A percentile compares a stretch with the other conserved stretches of the same genome.
These are phyloP conservation scores for Vultur gryphus DNA, from an alignment of 2,797 vertebrate genomes.

Conservation along the genomic window DNA sequence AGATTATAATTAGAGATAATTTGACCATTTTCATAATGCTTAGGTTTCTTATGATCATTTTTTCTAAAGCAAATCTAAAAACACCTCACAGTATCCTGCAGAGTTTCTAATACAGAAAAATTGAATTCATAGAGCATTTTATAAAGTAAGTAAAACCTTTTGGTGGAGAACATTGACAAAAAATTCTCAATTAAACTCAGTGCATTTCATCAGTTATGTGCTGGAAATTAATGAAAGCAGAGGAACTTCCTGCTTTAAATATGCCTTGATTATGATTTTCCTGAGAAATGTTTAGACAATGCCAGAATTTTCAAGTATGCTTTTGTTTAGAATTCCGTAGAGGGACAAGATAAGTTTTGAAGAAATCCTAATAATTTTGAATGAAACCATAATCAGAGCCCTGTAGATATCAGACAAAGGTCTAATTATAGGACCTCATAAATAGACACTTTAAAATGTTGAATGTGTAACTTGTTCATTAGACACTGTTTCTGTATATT, in stretches of 20 bases:
- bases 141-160: slow-evolving; percentile 42
- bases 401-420: slow-evolving; percentile 48
- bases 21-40: slow-evolving; percentile 75
- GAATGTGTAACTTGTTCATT: slow-evolving; percentile 46
- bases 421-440: slow-evolving; percentile 57
- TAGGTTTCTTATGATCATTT: slow-evolving; percentile 60
- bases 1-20: slow-evolving; percentile 79
- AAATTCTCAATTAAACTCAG: background rate
- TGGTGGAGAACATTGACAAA: background rate
- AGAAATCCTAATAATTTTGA: background rate
- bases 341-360: background rate
- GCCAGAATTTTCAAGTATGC: background rate
- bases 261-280: background rate
- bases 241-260: background rate
- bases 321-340: background rate
- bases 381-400: slow-evolving; percentile 10
- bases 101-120: slow-evolving; percentile 55
- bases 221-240: slow-evolving; percentile 6
- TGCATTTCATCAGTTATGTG: background rate
- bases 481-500: slow-evolving; percentile 23
- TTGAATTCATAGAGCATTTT: background rate
- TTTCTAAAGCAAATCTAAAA: slow-evolving; percentile 60
- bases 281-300: background rate
- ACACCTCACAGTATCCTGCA: slow-evolving; percentile 54
- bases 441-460: slow-evolving; percentile 57